These are phyloP conservation scores for Steatocranus sp. DNA, from an alignment of 2,797 vertebrate genomes.

Conservation along the genomic window DNA sequence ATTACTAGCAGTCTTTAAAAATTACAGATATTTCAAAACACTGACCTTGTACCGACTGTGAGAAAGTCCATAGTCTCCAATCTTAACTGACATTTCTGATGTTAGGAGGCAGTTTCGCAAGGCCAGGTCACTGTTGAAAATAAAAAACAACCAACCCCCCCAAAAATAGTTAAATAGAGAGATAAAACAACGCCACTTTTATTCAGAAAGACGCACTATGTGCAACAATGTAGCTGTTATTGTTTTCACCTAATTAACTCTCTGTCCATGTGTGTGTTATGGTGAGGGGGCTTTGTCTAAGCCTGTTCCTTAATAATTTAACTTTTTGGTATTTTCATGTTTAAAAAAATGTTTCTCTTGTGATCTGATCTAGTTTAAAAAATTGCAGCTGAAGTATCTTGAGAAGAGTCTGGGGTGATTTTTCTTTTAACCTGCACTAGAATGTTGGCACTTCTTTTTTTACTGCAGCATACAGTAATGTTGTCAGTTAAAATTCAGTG, in stretches of 20 bases:
- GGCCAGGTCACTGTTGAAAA: conserved; percentile 78
- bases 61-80: conserved; percentile 94
- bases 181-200: neutral
- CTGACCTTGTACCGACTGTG: conserved; percentile 91
- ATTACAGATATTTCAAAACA: neutral
- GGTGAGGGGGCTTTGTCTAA: neutral
- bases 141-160: neutral
- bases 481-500: neutral
- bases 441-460: neutral
- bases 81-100: conserved; percentile 91
- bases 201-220: neutral
- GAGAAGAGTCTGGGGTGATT: neutral
- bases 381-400: neutral
- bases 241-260: neutral
- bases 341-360: neutral
- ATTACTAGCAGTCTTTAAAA: neutral
- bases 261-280: neutral
- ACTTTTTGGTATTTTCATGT: neutral
- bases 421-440: neutral
- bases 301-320: neutral
- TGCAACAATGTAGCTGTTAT: neutral
- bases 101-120: conserved; percentile 92
- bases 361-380: neutral
- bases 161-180: neutral
- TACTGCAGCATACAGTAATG: neutral